phyloP scores from a whole-genome alignment of 2,797 vertebrate genomes.

The Myotis myotis region DNA sequence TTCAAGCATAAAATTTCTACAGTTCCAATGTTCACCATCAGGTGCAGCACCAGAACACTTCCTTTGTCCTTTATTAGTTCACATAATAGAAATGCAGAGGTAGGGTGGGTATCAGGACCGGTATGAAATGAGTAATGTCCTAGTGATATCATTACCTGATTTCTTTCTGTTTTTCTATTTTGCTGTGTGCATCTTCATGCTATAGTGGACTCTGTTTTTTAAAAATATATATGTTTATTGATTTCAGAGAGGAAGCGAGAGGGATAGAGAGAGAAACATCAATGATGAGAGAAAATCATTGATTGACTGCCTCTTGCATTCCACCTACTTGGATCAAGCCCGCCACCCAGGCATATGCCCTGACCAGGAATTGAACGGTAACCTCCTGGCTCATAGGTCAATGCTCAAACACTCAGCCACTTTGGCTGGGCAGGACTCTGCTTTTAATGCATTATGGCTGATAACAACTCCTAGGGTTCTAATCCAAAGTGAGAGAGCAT shows the following conservation, averaged over 20 bases:
- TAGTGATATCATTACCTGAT: background rate
- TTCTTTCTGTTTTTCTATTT: background rate
- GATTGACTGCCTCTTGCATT: no score
- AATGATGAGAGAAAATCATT: no score
- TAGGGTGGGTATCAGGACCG: rapidly evolving
- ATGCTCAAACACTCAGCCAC: no score
- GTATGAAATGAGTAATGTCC: background rate
- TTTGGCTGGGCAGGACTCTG: no score
- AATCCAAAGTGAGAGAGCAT: background rate
- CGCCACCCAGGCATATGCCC: no score
- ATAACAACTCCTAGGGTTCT: background rate
- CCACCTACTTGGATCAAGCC: no score
- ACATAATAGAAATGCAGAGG: background rate
- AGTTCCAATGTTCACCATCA: background rate
- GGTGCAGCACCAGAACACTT: background rate
- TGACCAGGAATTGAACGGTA: no score
- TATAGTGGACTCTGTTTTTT: background rate
- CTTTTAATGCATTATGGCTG: background rate
- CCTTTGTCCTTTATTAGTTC: background rate
- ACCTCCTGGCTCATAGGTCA: no score
- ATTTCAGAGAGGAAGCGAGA: no score
- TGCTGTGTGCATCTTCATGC: background rate
- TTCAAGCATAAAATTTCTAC: background rate
- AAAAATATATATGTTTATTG: background rate
- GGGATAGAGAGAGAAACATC: no score